Evolutionary conservation across 2,888 invertebrate genomes (phyloP).

Genomic region (Caenorhabditis uteleia): DNA sequence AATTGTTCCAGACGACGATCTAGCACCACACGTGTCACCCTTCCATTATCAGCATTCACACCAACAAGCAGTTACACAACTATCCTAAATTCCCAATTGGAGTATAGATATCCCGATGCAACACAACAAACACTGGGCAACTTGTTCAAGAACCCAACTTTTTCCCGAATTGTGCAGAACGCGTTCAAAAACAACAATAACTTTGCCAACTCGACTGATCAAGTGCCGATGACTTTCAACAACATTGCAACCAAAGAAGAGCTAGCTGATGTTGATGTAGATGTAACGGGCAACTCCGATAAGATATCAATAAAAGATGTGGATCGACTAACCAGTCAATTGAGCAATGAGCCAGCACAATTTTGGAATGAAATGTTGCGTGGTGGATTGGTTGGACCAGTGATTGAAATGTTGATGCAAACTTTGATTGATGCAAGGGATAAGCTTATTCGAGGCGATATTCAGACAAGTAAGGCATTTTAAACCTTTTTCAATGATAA

Average conservation of each 20-base stretch:
- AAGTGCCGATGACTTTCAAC: not conserved
- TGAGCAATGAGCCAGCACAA: conserved; percentile 42
- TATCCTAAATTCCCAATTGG: no score
- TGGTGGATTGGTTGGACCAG: conserved; percentile 59
- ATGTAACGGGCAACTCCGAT: conserved; percentile 5
- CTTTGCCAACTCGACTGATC: not conserved
- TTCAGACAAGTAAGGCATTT: conserved; percentile 1
- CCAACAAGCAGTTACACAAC: no score
- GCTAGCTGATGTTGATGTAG: conserved; percentile 26
- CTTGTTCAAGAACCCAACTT: conserved; percentile 42
- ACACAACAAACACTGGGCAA: conserved; percentile 12
- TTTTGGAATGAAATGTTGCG: conserved; percentile 62
- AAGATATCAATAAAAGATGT: not conserved
- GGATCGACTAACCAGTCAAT: not conserved
- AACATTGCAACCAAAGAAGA: conserved; percentile 24
- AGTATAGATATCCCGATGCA: no score
- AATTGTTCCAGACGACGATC: no score
- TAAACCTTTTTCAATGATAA: not conserved
- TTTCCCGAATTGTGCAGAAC: conserved; percentile 44
- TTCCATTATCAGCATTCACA: no score
- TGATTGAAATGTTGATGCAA: conserved; percentile 46
- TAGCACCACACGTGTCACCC: no score
- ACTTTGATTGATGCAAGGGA: conserved; percentile 11
- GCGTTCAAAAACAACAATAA: conserved; percentile 45
- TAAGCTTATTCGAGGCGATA: conserved; percentile 7